These are phyloP conservation scores for Andrena cerasifolii DNA, from an alignment of 1,140 invertebrate species.

Conservation along the genomic window DNA sequence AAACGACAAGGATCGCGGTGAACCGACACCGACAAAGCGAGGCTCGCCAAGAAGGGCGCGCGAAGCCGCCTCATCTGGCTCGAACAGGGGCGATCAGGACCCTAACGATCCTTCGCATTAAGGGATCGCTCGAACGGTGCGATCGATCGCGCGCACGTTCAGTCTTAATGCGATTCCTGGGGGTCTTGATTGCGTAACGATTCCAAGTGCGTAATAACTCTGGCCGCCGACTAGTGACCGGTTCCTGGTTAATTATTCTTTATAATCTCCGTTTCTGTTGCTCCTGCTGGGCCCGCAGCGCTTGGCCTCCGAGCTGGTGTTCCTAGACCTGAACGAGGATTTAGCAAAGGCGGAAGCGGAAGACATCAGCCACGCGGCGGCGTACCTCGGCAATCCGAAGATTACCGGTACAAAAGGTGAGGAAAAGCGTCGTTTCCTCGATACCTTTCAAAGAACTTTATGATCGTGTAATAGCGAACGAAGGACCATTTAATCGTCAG, in stretches of 20 bases:
- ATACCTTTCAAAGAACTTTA: background rate
- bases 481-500: too few species aligned
- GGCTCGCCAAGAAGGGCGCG: background rate
- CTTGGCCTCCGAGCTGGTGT: conserved; percentile 83
- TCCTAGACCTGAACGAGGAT: conserved; percentile 83
- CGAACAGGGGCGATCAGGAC: conserved; percentile 55
- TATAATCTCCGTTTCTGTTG: conserved; percentile 9
- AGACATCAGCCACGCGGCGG: conserved; percentile 84
- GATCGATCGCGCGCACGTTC: conserved; percentile 52
- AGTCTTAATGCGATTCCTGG: conserved; percentile 58
- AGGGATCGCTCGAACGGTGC: conserved; percentile 52
- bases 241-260: conserved; percentile 54
- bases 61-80: background rate
- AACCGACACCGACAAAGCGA: conserved; percentile 14
- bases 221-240: conserved; percentile 6
- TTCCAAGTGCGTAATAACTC: conserved; percentile 56
- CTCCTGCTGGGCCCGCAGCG: conserved; percentile 71
- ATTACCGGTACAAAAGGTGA: conserved; percentile 76
- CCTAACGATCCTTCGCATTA: conserved; percentile 70
- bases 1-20: background rate
- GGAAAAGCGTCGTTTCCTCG: background rate
- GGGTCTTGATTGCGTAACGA: conserved; percentile 56
- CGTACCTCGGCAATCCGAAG: conserved; percentile 79
- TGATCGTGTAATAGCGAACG: too few species aligned
- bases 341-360: conserved; percentile 85